phyloP scores from a whole-genome alignment of 2,797 vertebrate species.

The Cygnus olor region DNA sequence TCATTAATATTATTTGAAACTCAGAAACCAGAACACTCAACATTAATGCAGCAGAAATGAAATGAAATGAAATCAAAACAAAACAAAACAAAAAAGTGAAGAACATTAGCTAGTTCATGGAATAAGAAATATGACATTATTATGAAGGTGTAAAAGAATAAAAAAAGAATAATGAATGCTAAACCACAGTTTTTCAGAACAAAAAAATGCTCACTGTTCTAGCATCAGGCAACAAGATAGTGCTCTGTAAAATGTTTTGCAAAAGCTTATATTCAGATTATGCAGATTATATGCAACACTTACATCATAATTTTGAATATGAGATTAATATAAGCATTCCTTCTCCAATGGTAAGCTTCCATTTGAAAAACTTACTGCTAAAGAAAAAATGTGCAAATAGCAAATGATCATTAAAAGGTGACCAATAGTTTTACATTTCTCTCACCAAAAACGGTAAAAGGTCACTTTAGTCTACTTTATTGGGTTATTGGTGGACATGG shows the following conservation, averaged over 20 bases:
- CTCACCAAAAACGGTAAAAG: not conserved
- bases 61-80: not conserved
- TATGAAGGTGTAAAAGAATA: not conserved
- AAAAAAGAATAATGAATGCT: constrained; percentile 28
- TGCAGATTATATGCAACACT: not conserved
- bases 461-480: not conserved
- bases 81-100: not conserved
- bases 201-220: not conserved
- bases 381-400: not conserved
- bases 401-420: not conserved
- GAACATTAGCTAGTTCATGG: not conserved
- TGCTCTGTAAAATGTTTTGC: not conserved
- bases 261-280: not conserved
- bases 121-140: constrained; percentile 14
- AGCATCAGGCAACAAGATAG: not conserved
- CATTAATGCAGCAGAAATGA: not conserved
- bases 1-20: constrained; percentile 1
- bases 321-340: not conserved
- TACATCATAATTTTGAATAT: not conserved
- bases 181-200: not conserved
- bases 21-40: not conserved
- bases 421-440: not conserved
- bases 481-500: not conserved
- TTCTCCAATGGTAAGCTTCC: not conserved
- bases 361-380: not conserved